Percentiles rank a stretch among this genome's conserved stretches.
Conservation (phyloP, 2,113 vertebrate species). For the Silurus glanis region DNA sequence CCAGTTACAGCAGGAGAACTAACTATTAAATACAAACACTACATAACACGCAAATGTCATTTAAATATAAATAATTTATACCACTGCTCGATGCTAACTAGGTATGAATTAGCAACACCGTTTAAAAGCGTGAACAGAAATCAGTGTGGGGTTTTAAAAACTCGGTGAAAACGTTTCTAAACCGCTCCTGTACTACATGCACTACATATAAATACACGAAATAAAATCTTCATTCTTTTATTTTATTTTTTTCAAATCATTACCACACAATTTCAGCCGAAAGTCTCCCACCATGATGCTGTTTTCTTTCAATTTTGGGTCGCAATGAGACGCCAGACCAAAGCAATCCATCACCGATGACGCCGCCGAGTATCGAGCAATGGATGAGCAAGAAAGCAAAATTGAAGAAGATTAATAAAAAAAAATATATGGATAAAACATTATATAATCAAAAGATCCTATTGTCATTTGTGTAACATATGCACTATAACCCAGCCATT, state of each 20-base stretch:
- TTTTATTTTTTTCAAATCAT: background rate
- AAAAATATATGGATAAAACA: background rate
- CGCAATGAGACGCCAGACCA: background rate
- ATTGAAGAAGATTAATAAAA: background rate
- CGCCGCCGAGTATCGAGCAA: background rate
- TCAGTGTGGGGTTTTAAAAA: background rate
- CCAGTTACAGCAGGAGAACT: background rate
- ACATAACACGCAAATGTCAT: too few species aligned
- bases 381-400: background rate
- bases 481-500: too few species aligned
- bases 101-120: background rate
- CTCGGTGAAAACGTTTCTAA: too few species aligned
- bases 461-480: too few species aligned
- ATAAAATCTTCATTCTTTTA: background rate
- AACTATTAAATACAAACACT: background rate
- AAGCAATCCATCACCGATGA: slow-evolving; percentile 4
- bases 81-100: background rate
- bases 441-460: background rate
- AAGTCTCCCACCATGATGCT: slow-evolving; percentile 18
- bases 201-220: background rate
- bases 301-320: background rate
- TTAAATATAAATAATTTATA: too few species aligned
- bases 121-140: background rate
- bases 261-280: background rate
- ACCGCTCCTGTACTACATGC: background rate